Base-by-base conservation (phyloP, 1,140 invertebrate genomes). In the Camponotus vicinus region DNA sequence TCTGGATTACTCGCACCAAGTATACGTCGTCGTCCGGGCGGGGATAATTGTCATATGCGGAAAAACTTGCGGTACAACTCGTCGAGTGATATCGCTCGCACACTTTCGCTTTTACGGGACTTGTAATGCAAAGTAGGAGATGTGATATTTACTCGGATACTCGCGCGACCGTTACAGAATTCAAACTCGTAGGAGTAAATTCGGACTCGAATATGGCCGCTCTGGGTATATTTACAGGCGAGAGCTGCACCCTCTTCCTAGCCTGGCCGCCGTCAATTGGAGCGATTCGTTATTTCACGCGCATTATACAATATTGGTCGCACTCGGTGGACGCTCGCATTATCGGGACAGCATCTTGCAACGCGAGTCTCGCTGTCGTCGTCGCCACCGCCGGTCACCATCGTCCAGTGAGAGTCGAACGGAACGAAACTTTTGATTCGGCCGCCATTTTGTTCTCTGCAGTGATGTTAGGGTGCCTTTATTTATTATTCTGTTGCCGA, bases 81-180 rank as follows among this genome's bases (percentile, higher is more conserved):
- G 3, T 27, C 37, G 37, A 40, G 6, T 6, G 37, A 40, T 6
- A 40, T 6, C 37, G 37, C 37, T 40, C 37, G 9, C 13, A 32
- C 13, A 63, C 61, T 32, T 34, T 32, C 61, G 21, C 2, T 40
- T 11, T 49, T 15, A 40, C 34, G 34, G 13, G 15, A 15, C 9
- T 69, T 32, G 11, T 63, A 27, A 11, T 9, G 2, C 59, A 63
- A 27, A 63, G 59, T 63, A 63, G 13, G 49, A 77, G 21, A 37
- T 45, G 57, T 55, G 55, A 37, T 66, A 79, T 80, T 80, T 40
- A 73, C 77, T 79, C 61, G 42, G 8, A 15, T 52, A 34, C 27
- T 27, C 64, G 64, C 18, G 32, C n/a, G 84, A 89, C 88, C 88
- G 88, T 89, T 89, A 82, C 84, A 80, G 82, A 73, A 89, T 89